Evolutionary conservation across 2,888 invertebrate genomes (phyloP).

Genomic region (Cerceris ruficornis): DNA sequence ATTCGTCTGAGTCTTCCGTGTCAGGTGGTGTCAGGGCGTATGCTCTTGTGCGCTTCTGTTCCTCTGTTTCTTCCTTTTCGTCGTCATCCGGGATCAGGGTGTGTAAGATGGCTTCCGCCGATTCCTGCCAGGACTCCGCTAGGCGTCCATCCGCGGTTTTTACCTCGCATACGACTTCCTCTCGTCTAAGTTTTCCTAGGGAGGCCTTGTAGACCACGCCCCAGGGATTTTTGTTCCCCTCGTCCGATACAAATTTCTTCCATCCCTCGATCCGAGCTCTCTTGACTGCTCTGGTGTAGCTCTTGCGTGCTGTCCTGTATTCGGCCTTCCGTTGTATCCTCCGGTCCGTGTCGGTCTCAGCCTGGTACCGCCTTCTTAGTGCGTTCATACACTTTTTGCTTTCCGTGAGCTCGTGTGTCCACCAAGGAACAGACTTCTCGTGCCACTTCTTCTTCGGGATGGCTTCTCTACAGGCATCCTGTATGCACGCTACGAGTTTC

Average conservation of each 20-base stretch:
- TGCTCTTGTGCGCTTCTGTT: no score
- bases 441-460: not conserved
- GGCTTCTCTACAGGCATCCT: not conserved
- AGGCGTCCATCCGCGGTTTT: not conserved
- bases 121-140: not conserved
- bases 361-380: not conserved
- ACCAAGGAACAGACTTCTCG: not conserved
- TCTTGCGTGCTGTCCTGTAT: not conserved
- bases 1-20: no score
- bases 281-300: not conserved
- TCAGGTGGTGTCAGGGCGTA: no score
- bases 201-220: not conserved
- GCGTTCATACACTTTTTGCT: not conserved
- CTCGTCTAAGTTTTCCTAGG: not conserved
- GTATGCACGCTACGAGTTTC: no score
- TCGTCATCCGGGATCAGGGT: no score
- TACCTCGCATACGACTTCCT: not conserved
- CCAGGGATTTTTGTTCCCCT: constrained; percentile 18
- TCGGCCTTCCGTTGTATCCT: rapidly evolving
- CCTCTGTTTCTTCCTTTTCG: no score
- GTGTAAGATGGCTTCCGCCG: not conserved
- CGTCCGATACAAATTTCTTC: not conserved
- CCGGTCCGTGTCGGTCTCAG: no score
- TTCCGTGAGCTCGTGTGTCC: not conserved
- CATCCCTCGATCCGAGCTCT: not conserved